Base-by-base conservation (phyloP, 92 coral and sea anemone species). In the Umimayanthus chanpuru region DNA sequence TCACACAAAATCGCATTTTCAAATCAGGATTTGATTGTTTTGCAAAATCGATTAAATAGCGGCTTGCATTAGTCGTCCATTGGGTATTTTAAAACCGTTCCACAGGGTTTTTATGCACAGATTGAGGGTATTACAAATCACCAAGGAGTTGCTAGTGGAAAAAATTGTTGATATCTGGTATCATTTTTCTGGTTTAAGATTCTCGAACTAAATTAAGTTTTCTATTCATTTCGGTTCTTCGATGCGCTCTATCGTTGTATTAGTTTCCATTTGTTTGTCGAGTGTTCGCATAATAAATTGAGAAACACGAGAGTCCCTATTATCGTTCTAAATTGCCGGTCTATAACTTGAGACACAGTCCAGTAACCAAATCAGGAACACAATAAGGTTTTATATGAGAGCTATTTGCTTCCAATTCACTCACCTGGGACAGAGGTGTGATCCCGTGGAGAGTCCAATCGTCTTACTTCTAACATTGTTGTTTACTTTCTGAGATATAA, bases 31-130 rank as follows among this genome's bases (percentile, higher is more conserved):
- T 30, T 83, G 66, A 68, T 83, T 83, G 87, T 70, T 25, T 65
- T 70, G 11, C 16, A 29, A 83, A 83, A 70, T 68, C 79, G 78
- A 83, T 83, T 68, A 83, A 83, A 43, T 70, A 83, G 50, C 87
- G 65, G 87, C 43, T 72, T 47, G 61, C 41, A 28, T 83, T 83
- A 50, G 70, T 68, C 50, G 28, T 81, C 73, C 25, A 61, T 38
- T 20, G 43, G 50, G 43, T 64, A 25, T 68, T 68, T 20, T 21
- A 2, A 44, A 50, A 70, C 43, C 78, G 78, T 47, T 83, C 26
- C 74, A 4, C 36, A n/a, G 38, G 43, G 2, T 29, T 80, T 53
- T 12, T 53, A 20, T 12, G 58, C 40, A 28, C 11, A 79, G 21
- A 50, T 25, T 18, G 7, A 26, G 29, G 3, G 8, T 47, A 7